Conservation (phyloP, 2,888 invertebrate species). For the Perizoma affinitatum region DNA sequence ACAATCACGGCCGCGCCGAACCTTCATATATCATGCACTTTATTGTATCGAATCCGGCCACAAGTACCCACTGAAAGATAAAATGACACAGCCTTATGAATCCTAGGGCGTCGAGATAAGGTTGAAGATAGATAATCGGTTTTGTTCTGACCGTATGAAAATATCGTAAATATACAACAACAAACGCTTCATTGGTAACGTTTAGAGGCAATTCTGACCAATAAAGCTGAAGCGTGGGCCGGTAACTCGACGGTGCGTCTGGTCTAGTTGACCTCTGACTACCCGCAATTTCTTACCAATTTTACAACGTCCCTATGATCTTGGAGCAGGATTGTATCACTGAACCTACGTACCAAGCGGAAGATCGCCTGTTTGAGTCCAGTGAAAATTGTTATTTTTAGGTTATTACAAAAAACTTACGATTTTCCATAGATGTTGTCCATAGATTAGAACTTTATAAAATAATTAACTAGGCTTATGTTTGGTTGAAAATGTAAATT, state of each 20-base stretch:
- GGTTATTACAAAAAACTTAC: too few species aligned
- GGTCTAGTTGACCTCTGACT: constrained; percentile 49
- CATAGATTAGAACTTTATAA: too few species aligned
- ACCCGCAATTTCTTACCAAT: constrained; percentile 39
- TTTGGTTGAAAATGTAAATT: too few species aligned
- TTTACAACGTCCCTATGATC: constrained; percentile 30
- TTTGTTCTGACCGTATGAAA: constrained; percentile 36
- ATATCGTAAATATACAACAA: constrained; percentile 77
- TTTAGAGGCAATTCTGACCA: constrained; percentile 81
- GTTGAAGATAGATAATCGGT: constrained; percentile 24
- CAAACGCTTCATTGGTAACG: constrained; percentile 80
- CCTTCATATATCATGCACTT: constrained; percentile 66
- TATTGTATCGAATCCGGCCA: constrained; percentile 62
- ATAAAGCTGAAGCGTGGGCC: constrained; percentile 79
- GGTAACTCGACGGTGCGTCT: constrained; percentile 57
- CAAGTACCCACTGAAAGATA: constrained; percentile 51
- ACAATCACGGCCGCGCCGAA: constrained; percentile 47
- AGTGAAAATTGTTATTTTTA: too few species aligned
- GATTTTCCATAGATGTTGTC: too few species aligned
- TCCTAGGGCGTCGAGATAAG: constrained; percentile 20
- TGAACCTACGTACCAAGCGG: not conserved
- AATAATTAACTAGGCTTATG: too few species aligned
- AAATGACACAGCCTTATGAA: constrained; percentile 10
- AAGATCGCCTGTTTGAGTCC: not conserved
- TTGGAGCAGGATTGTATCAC: constrained; percentile 17